Base-by-base conservation (phyloP, 2,888 invertebrate species). In the Itoplectis maculator region DNA sequence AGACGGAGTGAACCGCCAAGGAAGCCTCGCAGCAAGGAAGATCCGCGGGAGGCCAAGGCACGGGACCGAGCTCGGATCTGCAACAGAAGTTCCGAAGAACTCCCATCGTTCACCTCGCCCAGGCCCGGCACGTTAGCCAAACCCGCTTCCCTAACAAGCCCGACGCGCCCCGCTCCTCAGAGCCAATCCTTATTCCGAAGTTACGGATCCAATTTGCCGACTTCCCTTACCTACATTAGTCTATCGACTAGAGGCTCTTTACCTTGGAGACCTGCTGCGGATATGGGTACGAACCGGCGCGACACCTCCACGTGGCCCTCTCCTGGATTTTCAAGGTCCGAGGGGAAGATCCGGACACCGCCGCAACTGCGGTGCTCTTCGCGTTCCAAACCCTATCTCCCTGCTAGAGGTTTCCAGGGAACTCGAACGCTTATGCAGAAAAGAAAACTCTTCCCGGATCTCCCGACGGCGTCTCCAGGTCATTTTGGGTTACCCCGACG, bases 261-360 rank as follows among this genome's bases (percentile, higher is more conserved):
- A 95, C 95, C 95, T 95, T 95, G 95, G 95, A 95, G 95, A 96
- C 95, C 95, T 95, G 95, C 94, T 95, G 95, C 95, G 95, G 95
- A 95, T 95, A 95, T 95, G 94, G 95, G 95, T 95, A 95, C 95
- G 95, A 94, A 89, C 93, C 92, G 93, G 93, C 91, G 91, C 92
- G 93, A 91, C 87, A 89, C 87, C 89, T 91, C 90, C 90, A 89
- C 91, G 90, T 94, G 94, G 92, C 94, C 95, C 93, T 94, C 94
- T n/a, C n/a, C n/a, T n/a, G n/a, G n/a, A n/a, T n/a, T n/a, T n/a
- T n/a, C n/a, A n/a, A n/a, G n/a, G n/a, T n/a, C n/a, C n/a, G n/a
- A n/a, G n/a, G n/a, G n/a, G n/a, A n/a, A n/a, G n/a, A n/a, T n/a
- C n/a, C n/a, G n/a, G n/a, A n/a, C n/a, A n/a, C n/a, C n/a, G n/a